These are phyloP conservation scores for Mactra quadrangularis DNA, from an alignment of 1,140 invertebrate genomes.

Conservation along the genomic window DNA sequence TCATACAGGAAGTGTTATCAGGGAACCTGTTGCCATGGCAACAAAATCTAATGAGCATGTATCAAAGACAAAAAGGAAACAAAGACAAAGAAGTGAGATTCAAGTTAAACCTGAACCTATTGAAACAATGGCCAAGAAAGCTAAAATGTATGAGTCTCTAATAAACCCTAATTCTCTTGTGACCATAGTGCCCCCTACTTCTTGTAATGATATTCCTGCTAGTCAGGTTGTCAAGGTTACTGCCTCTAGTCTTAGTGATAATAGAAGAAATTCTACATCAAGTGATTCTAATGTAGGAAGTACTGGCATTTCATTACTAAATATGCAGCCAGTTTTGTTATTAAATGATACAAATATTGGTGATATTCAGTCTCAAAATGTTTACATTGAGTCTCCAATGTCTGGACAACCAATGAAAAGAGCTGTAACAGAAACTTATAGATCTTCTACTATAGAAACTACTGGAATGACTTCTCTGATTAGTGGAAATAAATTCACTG, in stretches of 20 bases:
- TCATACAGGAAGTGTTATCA: too few species aligned
- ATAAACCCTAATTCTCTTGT: not conserved
- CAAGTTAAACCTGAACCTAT: not conserved
- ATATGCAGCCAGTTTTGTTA: slow-evolving; percentile 19
- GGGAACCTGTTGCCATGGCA: too few species aligned
- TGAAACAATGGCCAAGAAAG: slow-evolving; percentile 1
- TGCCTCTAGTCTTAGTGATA: too few species aligned
- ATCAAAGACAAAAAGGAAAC: slow-evolving; percentile 31
- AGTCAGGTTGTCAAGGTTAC: too few species aligned
- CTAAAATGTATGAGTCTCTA: not conserved
- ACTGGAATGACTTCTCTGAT: not conserved
- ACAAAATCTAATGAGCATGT: not conserved
- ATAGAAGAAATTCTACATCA: too few species aligned
- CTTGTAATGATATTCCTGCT: too few species aligned
- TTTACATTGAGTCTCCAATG: slow-evolving; percentile 1
- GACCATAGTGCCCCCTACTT: not conserved
- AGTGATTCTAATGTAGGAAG: too few species aligned
- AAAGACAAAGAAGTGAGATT: not conserved
- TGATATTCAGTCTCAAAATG: not conserved
- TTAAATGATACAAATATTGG: slow-evolving; percentile 11
- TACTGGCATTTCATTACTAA: not conserved
- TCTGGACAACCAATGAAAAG: not conserved
- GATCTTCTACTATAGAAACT: not conserved
- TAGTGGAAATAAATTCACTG: not conserved
- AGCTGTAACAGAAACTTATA: not conserved